These are phyloP conservation scores for Lates calcarifer DNA, from an alignment of 2,113 vertebrate species.

Conservation along the genomic window DNA sequence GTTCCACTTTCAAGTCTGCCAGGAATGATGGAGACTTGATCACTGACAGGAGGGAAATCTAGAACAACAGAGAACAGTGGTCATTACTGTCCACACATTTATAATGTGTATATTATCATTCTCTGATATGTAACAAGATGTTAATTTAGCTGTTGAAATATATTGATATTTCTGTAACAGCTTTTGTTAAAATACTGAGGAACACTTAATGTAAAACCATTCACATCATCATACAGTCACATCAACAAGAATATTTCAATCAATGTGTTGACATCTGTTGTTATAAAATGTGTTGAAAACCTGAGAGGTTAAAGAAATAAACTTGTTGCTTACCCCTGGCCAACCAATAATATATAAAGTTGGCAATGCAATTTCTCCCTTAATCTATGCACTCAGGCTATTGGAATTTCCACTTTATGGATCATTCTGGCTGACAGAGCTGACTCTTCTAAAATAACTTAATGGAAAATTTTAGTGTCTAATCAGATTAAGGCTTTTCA, in stretches of 20 bases:
- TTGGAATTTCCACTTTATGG: background rate
- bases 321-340: too few relatives aligned
- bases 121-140: too few relatives aligned
- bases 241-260: background rate
- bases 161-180: background rate
- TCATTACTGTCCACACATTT: background rate
- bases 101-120: background rate
- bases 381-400: too few relatives aligned
- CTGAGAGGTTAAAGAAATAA: too few relatives aligned
- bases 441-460: background rate
- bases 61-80: constrained; percentile 1
- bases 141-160: background rate
- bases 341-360: too few relatives aligned
- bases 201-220: background rate
- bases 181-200: background rate
- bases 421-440: background rate
- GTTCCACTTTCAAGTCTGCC: constrained; percentile 52
- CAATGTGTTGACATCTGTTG: background rate
- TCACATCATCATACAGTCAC: background rate
- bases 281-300: background rate
- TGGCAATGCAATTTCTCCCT: background rate
- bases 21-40: constrained; percentile 73
- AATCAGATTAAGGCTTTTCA: background rate
- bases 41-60: rapidly evolving
- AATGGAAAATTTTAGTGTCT: too few relatives aligned